Evolutionary conservation across 2,113 vertebrate genomes (phyloP), one percentile per base, ranked within the genome.

Genomic region (Catharus minimus): DNA sequence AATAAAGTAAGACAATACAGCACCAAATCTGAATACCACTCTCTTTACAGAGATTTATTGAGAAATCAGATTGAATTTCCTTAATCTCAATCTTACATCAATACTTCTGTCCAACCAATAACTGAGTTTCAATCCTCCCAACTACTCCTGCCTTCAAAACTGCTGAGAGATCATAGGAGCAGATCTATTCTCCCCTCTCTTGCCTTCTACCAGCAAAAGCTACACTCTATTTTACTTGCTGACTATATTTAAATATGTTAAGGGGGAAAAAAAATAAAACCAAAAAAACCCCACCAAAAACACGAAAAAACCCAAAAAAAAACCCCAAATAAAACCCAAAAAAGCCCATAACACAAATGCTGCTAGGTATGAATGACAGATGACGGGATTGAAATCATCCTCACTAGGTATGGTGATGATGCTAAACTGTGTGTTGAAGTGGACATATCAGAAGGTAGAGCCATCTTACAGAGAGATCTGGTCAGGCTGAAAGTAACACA

Each of bases 241-340:
- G 15, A 47, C 16, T 58, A 17, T 32, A 27, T 21, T 68, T 23
- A 67, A 50, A 50, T 56, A 81, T 7, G 2, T 5, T 44, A 7
- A 6, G 7, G 13, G 2, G 0, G 2, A 11, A 10, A 5, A 38
- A 6, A 7, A 16, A 2, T 36, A 36, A 36, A 36, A 36, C 33
- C 38, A 13, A 13, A 36, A 10, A 3, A 46, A 44, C 18, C 9
- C 10, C 38, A 38, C 33, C 16, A 16, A 15, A 33, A 67, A 7
- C 4, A 62, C 38, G 38, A 38, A 38, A 38, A 8, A 44, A 44
- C 19, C 46, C 4, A 30, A 69, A 9, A 5, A 5, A 65, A 38
- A 38, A 38, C 10, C 33, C 33, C 33, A 36, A 36, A 36, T 36
- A 36, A 36, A 38, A 38, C 38, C 7, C 4, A 3, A 46, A 64